Percentiles rank a stretch among this genome's conserved stretches.
Evolutionary conservation across 2,797 vertebrate species (phyloP).

Genomic region (Cephalopachus bancanus): DNA sequence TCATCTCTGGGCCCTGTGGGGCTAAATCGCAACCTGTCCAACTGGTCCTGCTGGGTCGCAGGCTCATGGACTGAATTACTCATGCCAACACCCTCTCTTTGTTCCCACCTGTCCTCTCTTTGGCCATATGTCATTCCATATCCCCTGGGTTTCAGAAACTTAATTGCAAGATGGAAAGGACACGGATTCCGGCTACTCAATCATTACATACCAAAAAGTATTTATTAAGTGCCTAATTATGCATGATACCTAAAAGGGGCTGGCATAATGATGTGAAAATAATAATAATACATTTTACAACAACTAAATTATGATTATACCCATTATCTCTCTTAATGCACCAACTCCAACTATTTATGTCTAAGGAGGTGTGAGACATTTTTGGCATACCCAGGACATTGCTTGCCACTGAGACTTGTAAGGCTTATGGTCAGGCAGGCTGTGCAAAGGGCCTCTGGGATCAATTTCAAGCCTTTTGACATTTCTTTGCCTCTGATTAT

Average conservation of each 20-base stretch:
- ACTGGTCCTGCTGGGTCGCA: slow-evolving; percentile 38
- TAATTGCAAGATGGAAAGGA: slow-evolving; percentile 65
- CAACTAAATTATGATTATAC: background rate
- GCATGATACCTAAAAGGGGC: slow-evolving; percentile 42
- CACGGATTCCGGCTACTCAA: slow-evolving; percentile 64
- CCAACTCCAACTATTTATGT: slow-evolving; percentile 1
- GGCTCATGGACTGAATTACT: slow-evolving; percentile 65
- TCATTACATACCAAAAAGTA: slow-evolving; percentile 61
- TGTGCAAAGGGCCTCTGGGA: background rate
- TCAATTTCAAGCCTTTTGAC: background rate
- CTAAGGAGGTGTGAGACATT: slow-evolving; percentile 6
- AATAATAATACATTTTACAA: slow-evolving; percentile 67
- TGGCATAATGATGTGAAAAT: slow-evolving; percentile 61
- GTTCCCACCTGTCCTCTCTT: background rate
- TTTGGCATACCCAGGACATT: background rate
- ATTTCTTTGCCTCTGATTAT: slow-evolving; percentile 51
- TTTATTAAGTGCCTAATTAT: slow-evolving; percentile 69
- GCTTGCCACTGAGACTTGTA: background rate
- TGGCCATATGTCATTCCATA: background rate
- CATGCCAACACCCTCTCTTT: background rate
- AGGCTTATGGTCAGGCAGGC: background rate
- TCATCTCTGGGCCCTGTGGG: slow-evolving; percentile 59
- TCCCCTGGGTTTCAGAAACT: slow-evolving; percentile 55
- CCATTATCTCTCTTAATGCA: slow-evolving; percentile 34
- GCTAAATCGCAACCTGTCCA: slow-evolving; percentile 67